These are phyloP conservation scores for Tenualosa ilisha DNA, from an alignment of 2,797 vertebrate species.

Conservation along the genomic window DNA sequence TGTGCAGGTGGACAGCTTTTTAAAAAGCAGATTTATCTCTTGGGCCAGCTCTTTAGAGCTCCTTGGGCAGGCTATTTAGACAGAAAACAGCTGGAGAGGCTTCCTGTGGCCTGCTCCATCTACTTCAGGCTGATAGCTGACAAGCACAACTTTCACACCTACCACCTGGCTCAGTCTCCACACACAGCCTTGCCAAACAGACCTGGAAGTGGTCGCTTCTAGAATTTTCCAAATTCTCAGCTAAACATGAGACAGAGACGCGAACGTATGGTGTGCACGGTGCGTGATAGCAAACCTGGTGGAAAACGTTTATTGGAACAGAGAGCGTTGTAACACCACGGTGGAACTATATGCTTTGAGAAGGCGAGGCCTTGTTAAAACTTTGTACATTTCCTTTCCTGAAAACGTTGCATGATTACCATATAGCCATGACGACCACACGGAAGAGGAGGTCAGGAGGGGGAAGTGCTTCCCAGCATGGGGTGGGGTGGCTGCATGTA, in stretches of 20 bases:
- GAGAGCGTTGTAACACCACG: too few relatives aligned
- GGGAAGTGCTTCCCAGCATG: too few relatives aligned
- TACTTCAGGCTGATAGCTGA: background rate
- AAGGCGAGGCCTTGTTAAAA: slow-evolving; percentile 29
- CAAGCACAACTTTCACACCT: slow-evolving; percentile 32
- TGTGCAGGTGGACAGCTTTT: background rate
- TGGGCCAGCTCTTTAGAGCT: background rate
- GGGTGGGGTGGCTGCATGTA: too few relatives aligned
- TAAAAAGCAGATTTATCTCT: background rate
- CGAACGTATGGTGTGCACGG: background rate
- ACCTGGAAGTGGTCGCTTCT: background rate
- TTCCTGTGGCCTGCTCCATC: slow-evolving; percentile 35
- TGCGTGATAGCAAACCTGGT: background rate
- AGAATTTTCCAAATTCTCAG: background rate
- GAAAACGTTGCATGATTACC: background rate
- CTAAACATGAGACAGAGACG: background rate
- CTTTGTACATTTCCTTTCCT: background rate
- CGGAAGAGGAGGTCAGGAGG: too few relatives aligned
- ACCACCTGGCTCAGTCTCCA: background rate
- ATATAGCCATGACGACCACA: background rate
- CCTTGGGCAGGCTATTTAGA: slow-evolving; percentile 29
- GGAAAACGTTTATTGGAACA: background rate
- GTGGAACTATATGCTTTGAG: background rate
- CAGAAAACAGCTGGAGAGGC: background rate
- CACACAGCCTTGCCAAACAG: background rate